A percentile compares a stretch with the other conserved stretches of the same genome.
These are phyloP conservation scores for Alces alces DNA, from an alignment of 2,113 vertebrate genomes.

Conservation along the genomic window DNA sequence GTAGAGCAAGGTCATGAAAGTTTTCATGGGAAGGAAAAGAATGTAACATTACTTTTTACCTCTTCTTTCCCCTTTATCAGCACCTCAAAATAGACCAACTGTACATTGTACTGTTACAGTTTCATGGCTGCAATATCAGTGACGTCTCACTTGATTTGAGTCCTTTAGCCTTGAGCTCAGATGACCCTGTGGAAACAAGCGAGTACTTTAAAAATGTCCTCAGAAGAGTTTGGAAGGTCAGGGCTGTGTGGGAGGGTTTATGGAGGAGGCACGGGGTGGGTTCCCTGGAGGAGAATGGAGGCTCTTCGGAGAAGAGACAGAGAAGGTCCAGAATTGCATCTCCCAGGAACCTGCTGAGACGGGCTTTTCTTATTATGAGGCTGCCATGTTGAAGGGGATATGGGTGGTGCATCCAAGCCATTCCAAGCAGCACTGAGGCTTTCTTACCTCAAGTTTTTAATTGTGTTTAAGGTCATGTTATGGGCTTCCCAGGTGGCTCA, in stretches of 20 bases:
- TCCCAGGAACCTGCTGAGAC: not conserved
- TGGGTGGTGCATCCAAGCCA: too few species aligned
- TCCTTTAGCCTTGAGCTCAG: conserved; percentile 16
- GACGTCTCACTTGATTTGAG: not conserved
- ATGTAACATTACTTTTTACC: not conserved
- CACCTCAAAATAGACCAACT: not conserved
- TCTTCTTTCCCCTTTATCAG: not conserved
- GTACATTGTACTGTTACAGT: not conserved
- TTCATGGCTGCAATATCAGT: not conserved
- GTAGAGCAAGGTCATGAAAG: not conserved
- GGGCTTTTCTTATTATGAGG: not conserved
- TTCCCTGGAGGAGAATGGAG: not conserved
- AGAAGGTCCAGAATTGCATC: not conserved
- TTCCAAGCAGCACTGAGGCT: not conserved
- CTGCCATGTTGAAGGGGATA: not conserved
- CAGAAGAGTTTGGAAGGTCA: not conserved
- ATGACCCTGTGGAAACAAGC: not conserved
- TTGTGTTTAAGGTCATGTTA: not conserved
- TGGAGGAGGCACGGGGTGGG: not conserved
- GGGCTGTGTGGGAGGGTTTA: not conserved
- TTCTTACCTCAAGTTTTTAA: not conserved
- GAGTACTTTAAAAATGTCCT: not conserved
- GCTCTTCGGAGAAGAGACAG: not conserved
- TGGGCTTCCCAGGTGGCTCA: not conserved
- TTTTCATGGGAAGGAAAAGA: not conserved